Percentiles rank a stretch among this genome's conserved stretches.
These are phyloP conservation scores for Horisme vitalbata DNA, from an alignment of 2,888 invertebrate genomes.

Conservation along the genomic window DNA sequence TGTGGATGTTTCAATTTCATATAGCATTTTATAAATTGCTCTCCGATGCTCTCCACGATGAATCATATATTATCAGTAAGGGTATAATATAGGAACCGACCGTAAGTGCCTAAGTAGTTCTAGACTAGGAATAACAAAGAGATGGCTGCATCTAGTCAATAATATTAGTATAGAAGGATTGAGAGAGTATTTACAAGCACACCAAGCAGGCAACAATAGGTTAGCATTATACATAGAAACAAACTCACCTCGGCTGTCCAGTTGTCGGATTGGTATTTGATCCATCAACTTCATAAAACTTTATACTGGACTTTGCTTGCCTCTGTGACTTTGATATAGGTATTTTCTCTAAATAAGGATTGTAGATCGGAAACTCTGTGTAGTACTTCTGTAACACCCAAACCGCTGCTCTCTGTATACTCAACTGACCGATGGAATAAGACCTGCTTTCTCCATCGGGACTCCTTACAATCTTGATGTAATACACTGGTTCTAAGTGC, in stretches of 20 bases:
- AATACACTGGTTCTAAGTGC: slow-evolving; percentile 94
- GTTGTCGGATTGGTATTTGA: slow-evolving; percentile 86
- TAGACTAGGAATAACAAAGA: no score
- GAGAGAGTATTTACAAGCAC: no score
- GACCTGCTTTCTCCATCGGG: slow-evolving; percentile 97
- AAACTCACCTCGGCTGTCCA: slow-evolving; percentile 84
- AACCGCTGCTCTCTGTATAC: slow-evolving; percentile 97
- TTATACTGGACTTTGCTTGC: slow-evolving; percentile 92
- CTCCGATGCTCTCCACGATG: no score
- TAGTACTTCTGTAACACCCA: slow-evolving; percentile 98
- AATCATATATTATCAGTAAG: no score
- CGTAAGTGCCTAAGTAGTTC: no score
- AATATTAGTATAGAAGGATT: no score
- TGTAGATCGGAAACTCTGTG: slow-evolving; percentile 97
- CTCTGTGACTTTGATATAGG: slow-evolving; percentile 93
- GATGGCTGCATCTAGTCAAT: no score
- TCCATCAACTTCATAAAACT: slow-evolving; percentile 98
- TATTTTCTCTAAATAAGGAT: slow-evolving; percentile 96
- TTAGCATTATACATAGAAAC: background rate
- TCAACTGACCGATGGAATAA: slow-evolving; percentile 94
- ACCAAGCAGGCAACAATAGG: no score
- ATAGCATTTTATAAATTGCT: no score
- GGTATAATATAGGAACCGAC: no score
- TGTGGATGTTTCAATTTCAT: no score
- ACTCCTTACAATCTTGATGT: slow-evolving; percentile 94